Evolutionary conservation across 1,140 invertebrate species (phyloP).

Genomic region (Papilio xuthus): DNA sequence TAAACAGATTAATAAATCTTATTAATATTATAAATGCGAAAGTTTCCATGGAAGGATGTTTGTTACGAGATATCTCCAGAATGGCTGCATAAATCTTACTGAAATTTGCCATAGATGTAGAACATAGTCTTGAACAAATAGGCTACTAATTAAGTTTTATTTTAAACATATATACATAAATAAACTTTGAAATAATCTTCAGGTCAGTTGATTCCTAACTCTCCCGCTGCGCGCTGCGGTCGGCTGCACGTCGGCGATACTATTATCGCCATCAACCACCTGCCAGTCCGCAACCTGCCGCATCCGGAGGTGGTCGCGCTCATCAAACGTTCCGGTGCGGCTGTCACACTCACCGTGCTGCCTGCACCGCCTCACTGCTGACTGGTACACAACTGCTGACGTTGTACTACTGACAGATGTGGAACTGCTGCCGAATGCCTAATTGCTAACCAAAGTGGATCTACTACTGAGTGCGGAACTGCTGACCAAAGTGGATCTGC

Average conservation of each 20-base stretch:
- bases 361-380: constrained; percentile 38
- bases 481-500: background rate
- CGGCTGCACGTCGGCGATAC: constrained; percentile 96
- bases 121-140: too few relatives aligned
- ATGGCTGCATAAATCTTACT: too few relatives aligned
- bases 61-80: too few relatives aligned
- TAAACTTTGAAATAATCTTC: constrained; percentile 35
- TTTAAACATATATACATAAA: too few relatives aligned
- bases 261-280: constrained; percentile 97
- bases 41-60: too few relatives aligned
- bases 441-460: background rate
- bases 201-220: constrained; percentile 96
- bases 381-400: background rate
- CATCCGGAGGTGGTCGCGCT: constrained; percentile 98
- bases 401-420: too few relatives aligned
- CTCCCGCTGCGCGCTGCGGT: constrained; percentile 96
- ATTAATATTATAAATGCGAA: too few relatives aligned
- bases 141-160: too few relatives aligned
- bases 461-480: background rate
- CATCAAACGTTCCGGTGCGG: constrained; percentile 95
- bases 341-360: constrained; percentile 93
- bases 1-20: too few relatives aligned
- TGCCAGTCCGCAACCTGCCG: constrained; percentile 94
- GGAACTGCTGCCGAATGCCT: background rate
- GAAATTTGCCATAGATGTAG: too few relatives aligned